Evolutionary conservation across 2,888 invertebrate genomes (phyloP).

Genomic region (Mamestra brassicae): DNA sequence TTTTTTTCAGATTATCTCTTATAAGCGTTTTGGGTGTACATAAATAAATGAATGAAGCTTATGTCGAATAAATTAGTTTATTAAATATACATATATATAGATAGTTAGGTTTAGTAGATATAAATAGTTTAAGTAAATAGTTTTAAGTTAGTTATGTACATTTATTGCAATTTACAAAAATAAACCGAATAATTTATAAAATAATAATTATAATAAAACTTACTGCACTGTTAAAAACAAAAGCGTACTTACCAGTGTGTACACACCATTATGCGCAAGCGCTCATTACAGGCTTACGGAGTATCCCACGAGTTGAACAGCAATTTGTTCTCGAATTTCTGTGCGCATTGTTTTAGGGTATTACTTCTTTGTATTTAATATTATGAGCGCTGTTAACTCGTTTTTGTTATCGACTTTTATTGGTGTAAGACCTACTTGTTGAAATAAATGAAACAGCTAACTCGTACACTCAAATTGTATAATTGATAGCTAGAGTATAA

Average conservation of each 20-base stretch:
- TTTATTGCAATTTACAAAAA: no score
- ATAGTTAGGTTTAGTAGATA: no score
- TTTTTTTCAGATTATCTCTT: neutral
- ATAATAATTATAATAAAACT: no score
- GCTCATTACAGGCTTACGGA: conserved; percentile 60
- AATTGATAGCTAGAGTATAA: no score
- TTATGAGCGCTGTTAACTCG: conserved; percentile 30
- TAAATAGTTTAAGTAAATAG: no score
- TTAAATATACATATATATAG: no score
- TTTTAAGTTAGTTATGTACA: no score
- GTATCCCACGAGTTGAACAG: conserved; percentile 74
- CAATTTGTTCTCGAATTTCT: conserved; percentile 76
- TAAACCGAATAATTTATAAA: no score
- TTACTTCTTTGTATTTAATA: conserved; percentile 63
- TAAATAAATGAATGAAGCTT: neutral
- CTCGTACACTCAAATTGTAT: neutral
- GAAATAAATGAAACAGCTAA: conserved; percentile 7
- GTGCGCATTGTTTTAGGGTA: conserved; percentile 73
- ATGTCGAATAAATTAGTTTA: neutral
- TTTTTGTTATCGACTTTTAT: conserved; percentile 20
- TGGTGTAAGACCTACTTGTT: neutral
- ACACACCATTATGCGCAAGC: conserved; percentile 31
- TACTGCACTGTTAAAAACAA: no score
- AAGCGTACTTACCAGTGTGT: conserved; percentile 17
- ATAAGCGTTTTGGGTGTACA: neutral